A percentile compares a stretch with the other conserved stretches of the same genome.
Evolutionary conservation across 2,113 vertebrate species (phyloP).

Genomic region (Puffinus mauretanicus): DNA sequence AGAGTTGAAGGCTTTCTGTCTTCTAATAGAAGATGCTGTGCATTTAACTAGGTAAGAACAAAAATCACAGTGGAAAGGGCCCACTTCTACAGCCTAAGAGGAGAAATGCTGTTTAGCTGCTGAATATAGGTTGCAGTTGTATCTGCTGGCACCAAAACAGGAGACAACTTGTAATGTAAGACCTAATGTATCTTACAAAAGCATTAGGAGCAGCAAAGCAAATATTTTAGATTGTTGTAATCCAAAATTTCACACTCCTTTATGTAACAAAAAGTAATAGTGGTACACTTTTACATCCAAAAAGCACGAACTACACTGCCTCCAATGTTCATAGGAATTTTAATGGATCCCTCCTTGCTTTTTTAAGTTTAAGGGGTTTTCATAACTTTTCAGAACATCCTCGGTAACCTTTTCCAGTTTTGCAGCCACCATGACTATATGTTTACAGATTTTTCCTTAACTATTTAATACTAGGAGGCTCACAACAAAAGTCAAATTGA

Average conservation of each 20-base stretch:
- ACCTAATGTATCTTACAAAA: not conserved
- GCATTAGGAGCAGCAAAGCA: not conserved
- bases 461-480: not conserved
- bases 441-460: not conserved
- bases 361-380: not conserved
- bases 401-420: not conserved
- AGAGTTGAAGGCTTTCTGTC: not conserved
- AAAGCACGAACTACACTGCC: not conserved
- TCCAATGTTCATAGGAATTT: not conserved
- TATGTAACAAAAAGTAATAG: not conserved
- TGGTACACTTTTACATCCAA: not conserved
- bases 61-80: not conserved
- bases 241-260: not conserved
- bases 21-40: not conserved
- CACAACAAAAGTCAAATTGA: not conserved
- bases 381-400: not conserved
- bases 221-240: not conserved
- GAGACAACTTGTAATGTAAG: not conserved
- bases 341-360: not conserved
- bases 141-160: not conserved
- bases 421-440: not conserved
- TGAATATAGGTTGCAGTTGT: not conserved
- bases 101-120: not conserved
- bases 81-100: not conserved
- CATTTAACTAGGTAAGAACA: not conserved